These are phyloP conservation scores for Drosophila miranda DNA, from an alignment of 1,140 invertebrate species.

Conservation along the genomic window DNA sequence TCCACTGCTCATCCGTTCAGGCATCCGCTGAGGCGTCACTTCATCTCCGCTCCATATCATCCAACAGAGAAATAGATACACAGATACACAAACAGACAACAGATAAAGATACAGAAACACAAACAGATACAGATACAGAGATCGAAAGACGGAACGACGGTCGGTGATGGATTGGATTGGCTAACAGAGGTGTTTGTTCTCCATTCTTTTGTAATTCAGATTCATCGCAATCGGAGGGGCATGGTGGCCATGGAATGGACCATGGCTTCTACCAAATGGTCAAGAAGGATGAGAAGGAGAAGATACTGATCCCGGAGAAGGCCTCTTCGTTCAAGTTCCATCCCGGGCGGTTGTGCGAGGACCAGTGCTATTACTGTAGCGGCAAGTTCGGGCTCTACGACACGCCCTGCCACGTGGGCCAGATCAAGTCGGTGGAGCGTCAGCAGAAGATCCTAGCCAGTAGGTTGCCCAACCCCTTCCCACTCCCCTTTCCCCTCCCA, in stretches of 20 bases:
- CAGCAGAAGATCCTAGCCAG: constrained; percentile 89
- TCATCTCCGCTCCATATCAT: too few relatives aligned
- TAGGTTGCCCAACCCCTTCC: constrained; percentile 62
- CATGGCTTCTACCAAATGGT: constrained; percentile 72
- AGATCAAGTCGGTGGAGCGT: constrained; percentile 90
- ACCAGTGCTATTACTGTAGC: constrained; percentile 92
- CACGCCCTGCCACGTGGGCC: constrained; percentile 92
- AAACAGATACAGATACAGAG: too few relatives aligned
- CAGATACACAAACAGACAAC: too few relatives aligned
- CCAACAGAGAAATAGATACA: too few relatives aligned
- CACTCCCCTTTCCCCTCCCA: not conserved
- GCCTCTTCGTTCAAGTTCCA: constrained; percentile 93
- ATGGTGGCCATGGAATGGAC: constrained; percentile 55
- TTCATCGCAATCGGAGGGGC: constrained; percentile 74
- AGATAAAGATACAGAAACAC: too few relatives aligned
- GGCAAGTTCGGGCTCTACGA: constrained; percentile 93
- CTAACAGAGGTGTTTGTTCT: not conserved
- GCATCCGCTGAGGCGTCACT: too few relatives aligned
- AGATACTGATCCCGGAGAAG: constrained; percentile 92
- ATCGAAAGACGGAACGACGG: too few relatives aligned
- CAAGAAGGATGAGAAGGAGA: constrained; percentile 86
- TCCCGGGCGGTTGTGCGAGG: constrained; percentile 89
- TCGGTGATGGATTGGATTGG: too few relatives aligned
- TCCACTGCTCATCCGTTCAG: too few relatives aligned
- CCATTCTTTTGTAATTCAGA: constrained; percentile 32